These are phyloP conservation scores for Linnaemya tessellans DNA, from an alignment of 2,888 invertebrate species.

Conservation along the genomic window DNA sequence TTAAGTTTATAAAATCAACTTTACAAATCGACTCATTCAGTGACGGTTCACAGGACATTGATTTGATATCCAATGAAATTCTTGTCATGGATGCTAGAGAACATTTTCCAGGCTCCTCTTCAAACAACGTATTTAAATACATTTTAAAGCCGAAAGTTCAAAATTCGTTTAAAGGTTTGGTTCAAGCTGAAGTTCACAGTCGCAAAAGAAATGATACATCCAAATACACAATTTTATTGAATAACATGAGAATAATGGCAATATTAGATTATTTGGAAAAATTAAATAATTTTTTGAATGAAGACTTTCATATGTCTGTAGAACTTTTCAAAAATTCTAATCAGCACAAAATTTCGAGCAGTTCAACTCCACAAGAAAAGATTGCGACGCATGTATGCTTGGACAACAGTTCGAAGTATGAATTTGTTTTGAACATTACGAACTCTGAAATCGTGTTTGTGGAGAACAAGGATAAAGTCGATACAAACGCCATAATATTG, in stretches of 20 bases:
- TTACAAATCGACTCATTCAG: slow-evolving; percentile 93
- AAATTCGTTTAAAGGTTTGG: slow-evolving; percentile 82
- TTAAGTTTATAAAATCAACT: slow-evolving; percentile 95
- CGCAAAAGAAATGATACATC: slow-evolving; percentile 87
- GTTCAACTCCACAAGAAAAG: slow-evolving; percentile 20
- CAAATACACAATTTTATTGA: slow-evolving; percentile 94
- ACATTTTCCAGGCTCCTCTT: slow-evolving; percentile 62
- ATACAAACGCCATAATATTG: slow-evolving; percentile 96
- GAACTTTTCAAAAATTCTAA: slow-evolving; percentile 29
- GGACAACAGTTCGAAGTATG: slow-evolving; percentile 83
- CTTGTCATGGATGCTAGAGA: slow-evolving; percentile 81
- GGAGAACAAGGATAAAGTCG: slow-evolving; percentile 93
- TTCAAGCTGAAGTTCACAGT: slow-evolving; percentile 90
- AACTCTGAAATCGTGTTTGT: slow-evolving; percentile 97
- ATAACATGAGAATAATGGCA: slow-evolving; percentile 97
- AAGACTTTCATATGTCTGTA: slow-evolving; percentile 74
- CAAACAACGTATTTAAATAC: slow-evolving; percentile 93
- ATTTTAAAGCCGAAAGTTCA: slow-evolving; percentile 91
- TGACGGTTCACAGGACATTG: slow-evolving; percentile 95
- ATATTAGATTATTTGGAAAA: slow-evolving; percentile 97
- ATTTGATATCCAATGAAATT: slow-evolving; percentile 93
- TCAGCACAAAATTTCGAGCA: background rate
- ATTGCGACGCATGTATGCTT: background rate
- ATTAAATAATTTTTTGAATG: slow-evolving; percentile 90
- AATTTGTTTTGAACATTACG: slow-evolving; percentile 95